Base-by-base conservation (phyloP, 2,797 vertebrate species). In the Tarsius wallacei region DNA sequence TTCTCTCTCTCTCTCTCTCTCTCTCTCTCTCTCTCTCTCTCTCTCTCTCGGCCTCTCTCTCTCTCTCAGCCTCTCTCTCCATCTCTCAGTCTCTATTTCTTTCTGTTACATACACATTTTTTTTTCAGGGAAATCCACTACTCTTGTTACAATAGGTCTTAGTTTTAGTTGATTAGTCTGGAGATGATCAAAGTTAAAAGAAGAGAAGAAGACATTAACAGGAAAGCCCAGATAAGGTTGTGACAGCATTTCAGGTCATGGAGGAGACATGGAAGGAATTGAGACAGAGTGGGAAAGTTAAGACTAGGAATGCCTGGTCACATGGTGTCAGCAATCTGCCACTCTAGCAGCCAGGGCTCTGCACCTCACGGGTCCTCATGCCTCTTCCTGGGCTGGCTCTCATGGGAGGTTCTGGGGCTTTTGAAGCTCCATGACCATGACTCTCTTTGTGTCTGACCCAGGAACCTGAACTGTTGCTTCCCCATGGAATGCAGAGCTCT, bases 151-250 rank as follows among this genome's bases (percentile, higher is more conserved):
- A 42, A 26, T 74, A 49, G 96, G 47, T 28, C 22, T 87, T 57
- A 66, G 14, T 91, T 95, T 70, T 91, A 74, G 28, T 85, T 96
- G 95, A 94, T 96, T 96, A 77, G 36, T 55, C 84, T 77, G 26
- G 51, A 89, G 57, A 71, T 97, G 70, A 96, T 83, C 93, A 86
- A 42, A 55, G 49, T 42, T 91, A n/a, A 24, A 76, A 8, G 5
- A 1, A 0, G 91, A 94, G 24, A 76, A 51, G 93, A 86, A 94
- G 19, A 64, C 3, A 42, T 98, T 97, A 91, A 63, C 51, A 94
- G n/a, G 49, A 84, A 96, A 94, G 21, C 61, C 8, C 85, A 97
- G 80, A 93, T 83, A 95, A 98, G 71, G 70, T 51, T 78, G 47
- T 93, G 94, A 87, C 17, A 95, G n/a, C n/a, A 61, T 70, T 90